These are phyloP conservation scores for Leptosomus discolor DNA, from an alignment of 2,113 vertebrate species.

Conservation along the genomic window DNA sequence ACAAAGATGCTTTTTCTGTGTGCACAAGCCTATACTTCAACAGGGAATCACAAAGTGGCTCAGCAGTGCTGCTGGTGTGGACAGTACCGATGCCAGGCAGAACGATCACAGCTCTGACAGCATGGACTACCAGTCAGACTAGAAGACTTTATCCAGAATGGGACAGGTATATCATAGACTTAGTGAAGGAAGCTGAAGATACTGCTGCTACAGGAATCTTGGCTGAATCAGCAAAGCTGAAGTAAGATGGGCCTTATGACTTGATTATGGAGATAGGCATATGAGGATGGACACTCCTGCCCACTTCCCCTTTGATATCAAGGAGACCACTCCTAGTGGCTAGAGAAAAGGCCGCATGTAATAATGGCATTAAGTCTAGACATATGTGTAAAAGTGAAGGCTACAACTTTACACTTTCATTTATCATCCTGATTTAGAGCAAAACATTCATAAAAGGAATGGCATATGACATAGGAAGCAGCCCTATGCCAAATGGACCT, in stretches of 20 bases:
- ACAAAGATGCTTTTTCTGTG: neutral
- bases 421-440: neutral
- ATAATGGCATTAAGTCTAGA: neutral
- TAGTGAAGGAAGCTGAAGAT: neutral
- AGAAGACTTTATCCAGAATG: neutral
- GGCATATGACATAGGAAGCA: neutral
- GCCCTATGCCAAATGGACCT: neutral
- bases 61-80: neutral
- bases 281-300: neutral
- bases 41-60: neutral
- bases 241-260: neutral
- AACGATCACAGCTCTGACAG: neutral
- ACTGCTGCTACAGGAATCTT: neutral
- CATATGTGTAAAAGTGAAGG: neutral
- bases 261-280: neutral
- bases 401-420: neutral
- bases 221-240: neutral
- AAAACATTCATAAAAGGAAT: neutral
- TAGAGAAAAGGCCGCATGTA: neutral
- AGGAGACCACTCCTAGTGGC: neutral
- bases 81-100: neutral
- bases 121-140: neutral
- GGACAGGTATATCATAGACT: neutral
- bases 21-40: neutral
- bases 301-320: neutral